Conservation (phyloP, 2,888 invertebrate genomes). For the Colostygia pectinataria region DNA sequence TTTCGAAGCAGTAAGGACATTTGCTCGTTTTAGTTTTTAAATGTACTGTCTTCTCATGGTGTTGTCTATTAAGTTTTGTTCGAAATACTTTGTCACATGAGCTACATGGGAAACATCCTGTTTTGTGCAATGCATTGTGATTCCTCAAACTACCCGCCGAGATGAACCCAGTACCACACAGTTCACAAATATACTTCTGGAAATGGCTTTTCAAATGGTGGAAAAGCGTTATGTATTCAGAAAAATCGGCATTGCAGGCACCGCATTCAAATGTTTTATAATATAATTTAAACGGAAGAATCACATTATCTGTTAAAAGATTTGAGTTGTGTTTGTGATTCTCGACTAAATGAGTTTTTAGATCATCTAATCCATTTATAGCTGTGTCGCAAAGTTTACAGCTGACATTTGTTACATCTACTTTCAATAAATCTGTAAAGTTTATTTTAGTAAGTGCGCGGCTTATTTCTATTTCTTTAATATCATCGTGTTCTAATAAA, state of each 20-base stretch:
- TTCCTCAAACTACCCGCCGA: background rate
- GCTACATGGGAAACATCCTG: constrained; percentile 43
- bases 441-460: background rate
- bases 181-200: constrained; percentile 52
- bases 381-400: constrained; percentile 15
- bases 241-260: constrained; percentile 6
- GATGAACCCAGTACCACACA: constrained; percentile 34
- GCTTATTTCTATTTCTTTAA: background rate
- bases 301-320: constrained; percentile 1
- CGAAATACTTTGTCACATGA: constrained; percentile 74
- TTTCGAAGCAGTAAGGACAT: constrained; percentile 67
- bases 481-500: background rate
- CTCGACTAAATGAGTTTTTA: constrained; percentile 14
- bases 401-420: constrained; percentile 18
- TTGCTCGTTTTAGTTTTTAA: constrained; percentile 68
- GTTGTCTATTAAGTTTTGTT: constrained; percentile 67
- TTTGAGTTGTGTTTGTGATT: constrained; percentile 8
- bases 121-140: background rate
- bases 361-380: constrained; percentile 1
- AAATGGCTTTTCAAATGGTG: constrained; percentile 57
- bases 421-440: constrained; percentile 9
- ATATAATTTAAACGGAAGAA: constrained; percentile 12
- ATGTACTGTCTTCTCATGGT: constrained; percentile 75
- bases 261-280: constrained; percentile 4
- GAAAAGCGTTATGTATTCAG: constrained; percentile 20